phyloP scores from a whole-genome alignment of 2,888 invertebrate species.

The Linnaemya vulpina region DNA sequence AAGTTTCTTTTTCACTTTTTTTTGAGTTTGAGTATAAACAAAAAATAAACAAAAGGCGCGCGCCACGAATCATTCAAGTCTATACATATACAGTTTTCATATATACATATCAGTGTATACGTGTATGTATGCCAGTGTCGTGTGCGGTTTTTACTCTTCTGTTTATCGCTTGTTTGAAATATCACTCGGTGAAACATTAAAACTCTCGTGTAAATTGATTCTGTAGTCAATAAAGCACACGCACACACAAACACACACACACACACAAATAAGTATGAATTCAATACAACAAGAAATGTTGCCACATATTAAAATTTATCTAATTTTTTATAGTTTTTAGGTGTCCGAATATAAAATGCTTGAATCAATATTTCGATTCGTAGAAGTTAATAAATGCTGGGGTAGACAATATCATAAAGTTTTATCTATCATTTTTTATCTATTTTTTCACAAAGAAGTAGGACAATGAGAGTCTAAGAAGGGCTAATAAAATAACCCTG shows the following conservation, averaged over 20 bases:
- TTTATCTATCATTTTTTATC: no score
- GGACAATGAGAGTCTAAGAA: no score
- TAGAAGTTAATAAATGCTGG: no score
- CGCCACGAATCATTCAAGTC: slow-evolving; percentile 52
- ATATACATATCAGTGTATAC: background rate
- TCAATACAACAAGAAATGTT: no score
- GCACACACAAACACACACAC: slow-evolving; percentile 12
- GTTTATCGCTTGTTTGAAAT: slow-evolving; percentile 35
- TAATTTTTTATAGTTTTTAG: no score
- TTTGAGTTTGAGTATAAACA: slow-evolving; percentile 46
- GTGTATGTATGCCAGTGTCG: slow-evolving; percentile 14
- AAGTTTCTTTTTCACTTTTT: slow-evolving; percentile 6
- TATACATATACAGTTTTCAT: background rate
- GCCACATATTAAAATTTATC: no score
- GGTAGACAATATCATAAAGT: no score
- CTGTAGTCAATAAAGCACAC: slow-evolving; percentile 14
- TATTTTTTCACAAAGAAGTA: no score
- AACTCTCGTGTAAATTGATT: slow-evolving; percentile 40
- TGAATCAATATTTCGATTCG: no score
- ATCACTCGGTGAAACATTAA: slow-evolving; percentile 42
- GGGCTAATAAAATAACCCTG: no score
- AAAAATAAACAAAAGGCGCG: slow-evolving; percentile 55
- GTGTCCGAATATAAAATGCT: no score
- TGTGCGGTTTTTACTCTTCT: slow-evolving; percentile 50
- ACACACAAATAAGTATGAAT: background rate